phyloP scores from a whole-genome alignment of 2,888 invertebrate genomes.

The Hydropsyche betteni region DNA sequence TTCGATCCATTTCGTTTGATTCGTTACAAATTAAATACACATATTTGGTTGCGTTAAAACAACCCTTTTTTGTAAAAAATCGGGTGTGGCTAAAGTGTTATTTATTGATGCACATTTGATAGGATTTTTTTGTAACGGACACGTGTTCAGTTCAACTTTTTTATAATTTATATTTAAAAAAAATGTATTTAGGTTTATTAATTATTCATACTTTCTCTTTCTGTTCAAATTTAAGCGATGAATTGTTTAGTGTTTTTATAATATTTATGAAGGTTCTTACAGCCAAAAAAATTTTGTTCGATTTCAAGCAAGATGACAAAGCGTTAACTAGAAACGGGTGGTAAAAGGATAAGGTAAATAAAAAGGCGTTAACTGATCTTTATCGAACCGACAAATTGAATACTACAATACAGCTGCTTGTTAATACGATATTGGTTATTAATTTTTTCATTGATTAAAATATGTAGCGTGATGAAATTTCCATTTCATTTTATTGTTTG shows the following conservation, averaged over 20 bases:
- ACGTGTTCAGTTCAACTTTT: constrained; percentile 41
- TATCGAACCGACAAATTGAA: constrained; percentile 45
- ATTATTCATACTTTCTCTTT: constrained; percentile 6
- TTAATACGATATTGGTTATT: constrained; percentile 26
- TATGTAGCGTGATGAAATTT: too few species aligned
- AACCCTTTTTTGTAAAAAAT: constrained; percentile 12
- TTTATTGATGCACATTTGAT: neutral
- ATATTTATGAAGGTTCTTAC: neutral
- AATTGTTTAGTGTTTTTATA: neutral
- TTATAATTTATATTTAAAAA: neutral
- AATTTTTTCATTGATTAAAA: neutral
- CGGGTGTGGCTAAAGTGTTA: constrained; percentile 7
- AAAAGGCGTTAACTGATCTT: constrained; percentile 48
- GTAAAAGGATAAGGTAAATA: constrained; percentile 45
- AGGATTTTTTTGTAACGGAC: constrained; percentile 47
- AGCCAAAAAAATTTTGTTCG: neutral
- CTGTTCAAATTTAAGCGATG: neutral
- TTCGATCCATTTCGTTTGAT: neutral
- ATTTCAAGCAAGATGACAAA: constrained; percentile 47
- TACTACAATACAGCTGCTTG: constrained; percentile 34
- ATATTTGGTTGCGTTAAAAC: neutral
- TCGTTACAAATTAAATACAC: constrained; percentile 2
- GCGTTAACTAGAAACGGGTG: constrained; percentile 45
- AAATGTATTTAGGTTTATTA: neutral
- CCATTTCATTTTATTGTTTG: too few species aligned